These are phyloP conservation scores for Sialia sialis DNA, from an alignment of 2,113 vertebrate genomes.

Conservation along the genomic window DNA sequence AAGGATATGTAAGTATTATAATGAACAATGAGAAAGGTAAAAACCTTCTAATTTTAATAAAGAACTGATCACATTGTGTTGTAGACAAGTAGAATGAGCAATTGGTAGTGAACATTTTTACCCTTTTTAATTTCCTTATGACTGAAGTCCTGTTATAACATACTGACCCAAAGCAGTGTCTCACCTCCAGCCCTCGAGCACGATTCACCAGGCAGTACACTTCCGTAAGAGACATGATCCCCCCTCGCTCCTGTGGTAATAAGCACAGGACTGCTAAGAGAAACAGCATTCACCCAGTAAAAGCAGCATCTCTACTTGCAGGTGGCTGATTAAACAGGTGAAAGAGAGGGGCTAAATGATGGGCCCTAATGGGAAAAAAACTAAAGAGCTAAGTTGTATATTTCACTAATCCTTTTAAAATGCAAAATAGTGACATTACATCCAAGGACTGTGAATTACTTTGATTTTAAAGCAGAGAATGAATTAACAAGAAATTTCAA, in stretches of 20 bases:
- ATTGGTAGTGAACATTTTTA: not conserved
- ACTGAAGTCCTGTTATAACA: not conserved
- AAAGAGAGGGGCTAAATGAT: not conserved
- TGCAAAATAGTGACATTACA: not conserved
- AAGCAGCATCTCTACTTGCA: not conserved
- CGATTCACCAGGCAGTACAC: constrained; percentile 97
- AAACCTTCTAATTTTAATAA: not conserved
- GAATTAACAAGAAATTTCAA: not conserved
- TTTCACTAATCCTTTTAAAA: not conserved
- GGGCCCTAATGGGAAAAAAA: not conserved
- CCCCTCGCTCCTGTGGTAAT: constrained; percentile 85
- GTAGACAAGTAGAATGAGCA: not conserved
- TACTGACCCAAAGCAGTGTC: not conserved
- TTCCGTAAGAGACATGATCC: constrained; percentile 97
- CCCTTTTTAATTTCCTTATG: not conserved
- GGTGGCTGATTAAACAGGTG: not conserved
- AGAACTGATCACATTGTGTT: not conserved
- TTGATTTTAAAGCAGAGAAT: not conserved
- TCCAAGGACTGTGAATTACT: not conserved
- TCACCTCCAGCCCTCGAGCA: constrained; percentile 95
- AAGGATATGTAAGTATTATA: not conserved
- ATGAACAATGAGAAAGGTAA: not conserved
- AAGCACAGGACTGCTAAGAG: constrained; percentile 15
- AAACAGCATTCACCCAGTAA: not conserved
- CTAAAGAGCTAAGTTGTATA: not conserved